Evolutionary conservation across 2,113 vertebrate genomes (phyloP).

Genomic region (Rousettus leschenaultii): DNA sequence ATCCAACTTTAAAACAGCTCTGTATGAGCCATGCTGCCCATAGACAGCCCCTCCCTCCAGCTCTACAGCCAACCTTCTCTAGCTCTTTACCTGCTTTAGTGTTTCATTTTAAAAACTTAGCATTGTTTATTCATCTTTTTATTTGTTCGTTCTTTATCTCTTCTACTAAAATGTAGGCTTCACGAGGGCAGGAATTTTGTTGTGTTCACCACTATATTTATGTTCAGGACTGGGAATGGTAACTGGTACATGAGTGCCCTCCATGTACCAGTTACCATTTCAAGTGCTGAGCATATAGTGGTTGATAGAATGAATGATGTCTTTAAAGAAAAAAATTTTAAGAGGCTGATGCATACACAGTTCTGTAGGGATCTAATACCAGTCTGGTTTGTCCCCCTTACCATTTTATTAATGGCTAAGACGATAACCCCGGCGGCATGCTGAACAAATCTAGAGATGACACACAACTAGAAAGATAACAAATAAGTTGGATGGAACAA

Average conservation of each 20-base stretch:
- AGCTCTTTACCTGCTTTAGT: not conserved
- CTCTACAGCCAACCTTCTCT: not conserved
- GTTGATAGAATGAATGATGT: not conserved
- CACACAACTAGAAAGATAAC: not conserved
- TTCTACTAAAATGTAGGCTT: not conserved
- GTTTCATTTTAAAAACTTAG: not conserved
- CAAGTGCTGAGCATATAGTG: no score
- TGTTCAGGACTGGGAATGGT: not conserved
- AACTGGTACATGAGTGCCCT: no score
- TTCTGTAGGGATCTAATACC: not conserved
- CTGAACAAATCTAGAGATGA: not conserved
- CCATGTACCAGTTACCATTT: no score
- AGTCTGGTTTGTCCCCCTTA: not conserved
- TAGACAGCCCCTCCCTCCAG: not conserved
- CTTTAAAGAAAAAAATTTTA: not conserved
- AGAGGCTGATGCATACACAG: not conserved
- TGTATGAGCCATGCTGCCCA: not conserved
- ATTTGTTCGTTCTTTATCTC: not conserved
- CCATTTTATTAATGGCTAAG: constrained; percentile 17
- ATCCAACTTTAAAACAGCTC: not conserved
- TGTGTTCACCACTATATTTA: not conserved
- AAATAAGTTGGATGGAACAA: not conserved
- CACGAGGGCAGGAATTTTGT: not conserved
- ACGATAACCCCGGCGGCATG: not conserved
- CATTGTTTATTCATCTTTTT: not conserved